A percentile compares a stretch with the other conserved stretches of the same genome.
phyloP scores from a whole-genome alignment of 2,113 vertebrate species.

The Lepisosteus osseus region DNA sequence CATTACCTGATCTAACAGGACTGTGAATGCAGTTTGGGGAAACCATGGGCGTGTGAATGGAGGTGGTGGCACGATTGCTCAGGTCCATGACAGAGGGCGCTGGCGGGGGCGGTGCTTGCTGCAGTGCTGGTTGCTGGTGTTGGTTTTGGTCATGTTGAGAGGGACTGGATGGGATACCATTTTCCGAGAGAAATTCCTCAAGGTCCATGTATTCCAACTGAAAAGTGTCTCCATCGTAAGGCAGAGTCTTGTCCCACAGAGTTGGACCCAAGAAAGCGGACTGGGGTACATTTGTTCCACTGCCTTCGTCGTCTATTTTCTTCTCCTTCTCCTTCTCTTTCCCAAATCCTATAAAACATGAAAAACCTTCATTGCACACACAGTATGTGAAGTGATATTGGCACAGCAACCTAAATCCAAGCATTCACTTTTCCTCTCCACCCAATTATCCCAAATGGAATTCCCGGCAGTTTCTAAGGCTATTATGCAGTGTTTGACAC shows the following conservation, averaged over 20 bases:
- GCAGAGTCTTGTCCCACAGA: conserved; percentile 97
- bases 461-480: no score
- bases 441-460: no score
- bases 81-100: conserved; percentile 85
- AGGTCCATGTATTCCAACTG: conserved; percentile 99
- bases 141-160: conserved; percentile 73
- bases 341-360: conserved; percentile 70
- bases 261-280: conserved; percentile 96
- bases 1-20: conserved; percentile 82
- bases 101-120: conserved; percentile 45
- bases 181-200: conserved; percentile 97
- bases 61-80: conserved; percentile 82
- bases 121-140: conserved; percentile 68
- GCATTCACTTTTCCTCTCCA: no score
- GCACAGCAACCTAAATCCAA: background rate
- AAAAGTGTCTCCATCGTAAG: conserved; percentile 93
- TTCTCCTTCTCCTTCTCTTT: conserved; percentile 93
- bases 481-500: no score
- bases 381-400: background rate
- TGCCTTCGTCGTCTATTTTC: conserved; percentile 88
- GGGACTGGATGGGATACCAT: conserved; percentile 90
- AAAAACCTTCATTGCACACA: background rate
- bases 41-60: conserved; percentile 74
- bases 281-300: conserved; percentile 75
- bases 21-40: conserved; percentile 82